Conservation (phyloP, 2,113 vertebrate species). For the Athene noctua region DNA sequence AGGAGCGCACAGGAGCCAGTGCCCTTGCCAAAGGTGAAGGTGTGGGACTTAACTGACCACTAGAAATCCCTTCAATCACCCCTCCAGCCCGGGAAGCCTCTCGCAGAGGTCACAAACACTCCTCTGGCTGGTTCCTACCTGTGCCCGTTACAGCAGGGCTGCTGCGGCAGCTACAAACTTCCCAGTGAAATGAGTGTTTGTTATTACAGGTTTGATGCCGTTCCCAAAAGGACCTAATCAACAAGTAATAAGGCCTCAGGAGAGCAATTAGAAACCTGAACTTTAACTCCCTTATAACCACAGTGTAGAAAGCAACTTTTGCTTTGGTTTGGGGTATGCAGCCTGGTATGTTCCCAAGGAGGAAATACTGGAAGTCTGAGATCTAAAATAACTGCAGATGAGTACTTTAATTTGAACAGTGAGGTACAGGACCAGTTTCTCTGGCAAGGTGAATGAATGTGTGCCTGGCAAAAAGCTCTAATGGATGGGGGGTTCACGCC, state of each 20-base stretch:
- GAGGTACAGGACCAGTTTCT: neutral
- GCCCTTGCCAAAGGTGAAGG: neutral
- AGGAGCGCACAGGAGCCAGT: neutral
- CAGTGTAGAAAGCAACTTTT: constrained; percentile 27
- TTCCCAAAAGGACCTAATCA: constrained; percentile 92
- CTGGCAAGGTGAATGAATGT: neutral
- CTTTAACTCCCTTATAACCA: constrained; percentile 83
- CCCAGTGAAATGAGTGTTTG: constrained; percentile 75
- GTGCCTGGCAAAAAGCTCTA: neutral
- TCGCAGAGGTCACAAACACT: neutral
- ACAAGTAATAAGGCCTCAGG: constrained; percentile 89
- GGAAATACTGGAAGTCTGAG: neutral
- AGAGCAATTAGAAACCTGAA: constrained; percentile 88
- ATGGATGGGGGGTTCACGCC: neutral
- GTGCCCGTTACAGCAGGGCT: neutral
- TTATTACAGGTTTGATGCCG: constrained; percentile 85
- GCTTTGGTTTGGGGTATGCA: neutral
- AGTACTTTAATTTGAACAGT: neutral
- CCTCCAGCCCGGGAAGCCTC: neutral
- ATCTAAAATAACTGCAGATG: neutral
- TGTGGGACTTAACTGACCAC: neutral
- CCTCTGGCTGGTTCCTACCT: neutral
- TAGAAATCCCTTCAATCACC: neutral
- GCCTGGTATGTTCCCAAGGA: neutral
- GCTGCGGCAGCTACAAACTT: constrained; percentile 58